Evolutionary conservation across 2,888 invertebrate genomes (phyloP), one percentile per base, ranked within the genome.

Genomic region (Argyresthia albistria): DNA sequence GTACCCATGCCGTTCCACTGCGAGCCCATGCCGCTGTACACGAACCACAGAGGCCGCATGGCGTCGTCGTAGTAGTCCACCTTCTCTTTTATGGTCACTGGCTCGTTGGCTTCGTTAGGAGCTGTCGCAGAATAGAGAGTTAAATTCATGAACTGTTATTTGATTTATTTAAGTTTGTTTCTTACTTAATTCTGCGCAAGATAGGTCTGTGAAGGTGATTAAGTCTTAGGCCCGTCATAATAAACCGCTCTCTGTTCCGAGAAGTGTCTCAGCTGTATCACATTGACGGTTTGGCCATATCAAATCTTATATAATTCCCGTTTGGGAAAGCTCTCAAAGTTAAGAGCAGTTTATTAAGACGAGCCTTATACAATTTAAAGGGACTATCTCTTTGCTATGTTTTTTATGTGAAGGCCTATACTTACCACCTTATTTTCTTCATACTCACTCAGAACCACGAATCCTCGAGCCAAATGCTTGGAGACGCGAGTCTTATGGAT

Each of bases 1-100:
- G 75, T 68, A 0, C 89, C 90, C 90, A 91, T 91, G 37, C 88
- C 89, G 48, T 81, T 68, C 91, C 91, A 91, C 66, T 91, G 91
- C 1, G 89, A 86, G 7, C 91, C 91, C 91, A 92, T 91, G 12
- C 91, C 91, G 53, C 91, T 89, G 73, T 90, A 91, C 46, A 91
- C 79, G 66, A 86, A 90, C 89, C 90, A 91, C 10, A 91, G 66
- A n/a, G 90, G 89, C 8, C 80, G 52, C 8, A 56, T 55, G 7
- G 54, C 64, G n/a, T 48, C 59, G 15, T 57, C 52, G 43, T 52
- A 58, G 45, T 58, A 58, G 50, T 55, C 55, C 8, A 53, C 39
- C 43, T 43, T 55, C 49, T 56, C 56, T 35, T 43, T 43, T 10
- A 59, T 43, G 36, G 54, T 49, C 4, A 55, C 15, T 0, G 58